phyloP scores from a whole-genome alignment of 30 jellyfish, hydroid and myxozoan species.

The Aurelia aurita complex sp. Pacific region DNA sequence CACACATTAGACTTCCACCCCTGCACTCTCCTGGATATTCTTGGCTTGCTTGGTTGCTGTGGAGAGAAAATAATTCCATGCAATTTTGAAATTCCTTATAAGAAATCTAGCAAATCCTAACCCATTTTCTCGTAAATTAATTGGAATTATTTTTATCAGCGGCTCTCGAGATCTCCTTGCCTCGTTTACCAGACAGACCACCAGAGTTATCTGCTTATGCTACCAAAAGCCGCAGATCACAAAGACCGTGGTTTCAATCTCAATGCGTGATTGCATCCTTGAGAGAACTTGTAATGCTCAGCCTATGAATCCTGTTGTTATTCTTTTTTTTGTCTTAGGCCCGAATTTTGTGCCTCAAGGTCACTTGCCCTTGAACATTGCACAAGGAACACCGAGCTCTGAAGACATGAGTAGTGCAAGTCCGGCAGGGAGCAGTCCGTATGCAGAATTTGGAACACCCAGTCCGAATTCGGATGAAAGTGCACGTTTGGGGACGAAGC shows the following conservation, averaged over 20 bases:
- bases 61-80: too few species aligned
- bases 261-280: conserved; percentile 44
- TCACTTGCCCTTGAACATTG: conserved; percentile 70
- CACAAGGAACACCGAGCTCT: conserved; percentile 90
- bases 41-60: too few species aligned
- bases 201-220: not conserved
- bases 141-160: not conserved
- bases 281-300: not conserved
- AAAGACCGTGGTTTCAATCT: not conserved
- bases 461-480: conserved; percentile 90
- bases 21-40: too few species aligned
- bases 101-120: too few species aligned
- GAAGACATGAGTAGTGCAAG: conserved; percentile 88
- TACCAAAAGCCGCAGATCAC: conserved; percentile 19
- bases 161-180: not conserved
- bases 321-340: conserved; percentile 62
- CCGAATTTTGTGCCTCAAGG: conserved; percentile 92
- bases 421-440: conserved; percentile 96
- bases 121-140: not conserved
- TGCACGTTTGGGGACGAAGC: conserved; percentile 72
- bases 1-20: too few species aligned
- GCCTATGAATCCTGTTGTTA: not conserved
- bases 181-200: too few species aligned
- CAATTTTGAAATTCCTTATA: too few species aligned
- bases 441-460: conserved; percentile 76